phyloP scores from a whole-genome alignment of 2,797 vertebrate species.

The Sebastes flavidus region DNA sequence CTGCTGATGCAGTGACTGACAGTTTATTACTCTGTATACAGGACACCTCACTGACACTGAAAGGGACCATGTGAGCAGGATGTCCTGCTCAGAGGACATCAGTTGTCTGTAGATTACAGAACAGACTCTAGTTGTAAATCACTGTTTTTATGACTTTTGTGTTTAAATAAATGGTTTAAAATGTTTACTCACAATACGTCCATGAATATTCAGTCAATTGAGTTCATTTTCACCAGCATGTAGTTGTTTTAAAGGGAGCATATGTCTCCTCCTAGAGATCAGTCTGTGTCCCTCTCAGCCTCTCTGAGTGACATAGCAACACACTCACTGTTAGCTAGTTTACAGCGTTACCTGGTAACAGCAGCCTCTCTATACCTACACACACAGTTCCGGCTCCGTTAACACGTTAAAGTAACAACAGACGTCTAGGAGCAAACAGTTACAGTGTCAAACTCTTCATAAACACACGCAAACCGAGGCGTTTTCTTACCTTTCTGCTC shows the following conservation, averaged over 20 bases:
- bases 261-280: not conserved
- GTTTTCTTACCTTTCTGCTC: conserved; percentile 35
- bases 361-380: not conserved
- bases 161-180: not conserved
- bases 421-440: not conserved
- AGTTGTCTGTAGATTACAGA: not conserved
- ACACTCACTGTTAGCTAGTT: not conserved
- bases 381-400: not conserved
- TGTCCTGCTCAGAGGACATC: not conserved
- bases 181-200: not conserved
- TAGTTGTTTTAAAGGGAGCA: not conserved
- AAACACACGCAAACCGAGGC: fast-evolving
- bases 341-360: not conserved
- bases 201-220: fast-evolving
- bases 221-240: fast-evolving
- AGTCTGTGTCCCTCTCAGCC: not conserved
- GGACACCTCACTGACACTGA: not conserved
- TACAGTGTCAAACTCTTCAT: fast-evolving
- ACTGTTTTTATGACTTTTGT: not conserved
- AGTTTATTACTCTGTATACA: not conserved
- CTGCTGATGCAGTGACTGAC: not conserved
- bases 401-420: not conserved
- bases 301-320: not conserved
- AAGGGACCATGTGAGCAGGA: not conserved
- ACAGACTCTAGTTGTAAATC: not conserved